phyloP scores from a whole-genome alignment of 2,113 vertebrate species.

The Zosterops lateralis region DNA sequence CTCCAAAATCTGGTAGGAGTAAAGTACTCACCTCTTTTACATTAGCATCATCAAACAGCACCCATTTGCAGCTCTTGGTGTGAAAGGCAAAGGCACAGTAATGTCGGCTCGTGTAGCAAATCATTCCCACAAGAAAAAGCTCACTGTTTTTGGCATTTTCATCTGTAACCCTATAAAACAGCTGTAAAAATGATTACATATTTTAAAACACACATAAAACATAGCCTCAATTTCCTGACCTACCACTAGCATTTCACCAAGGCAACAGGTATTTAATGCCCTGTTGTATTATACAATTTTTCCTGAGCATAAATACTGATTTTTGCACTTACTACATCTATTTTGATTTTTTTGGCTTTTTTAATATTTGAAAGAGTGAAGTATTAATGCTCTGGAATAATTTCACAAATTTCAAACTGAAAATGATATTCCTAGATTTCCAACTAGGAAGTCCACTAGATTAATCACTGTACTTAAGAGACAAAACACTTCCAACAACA shows the following conservation, averaged over 20 bases:
- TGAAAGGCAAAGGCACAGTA: conserved; percentile 97
- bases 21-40: conserved; percentile 91
- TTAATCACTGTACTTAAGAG: background rate
- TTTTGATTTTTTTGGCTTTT: background rate
- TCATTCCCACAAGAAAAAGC: conserved; percentile 91
- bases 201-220: background rate
- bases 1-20: background rate
- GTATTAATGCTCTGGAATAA: background rate
- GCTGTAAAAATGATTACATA: conserved; percentile 68
- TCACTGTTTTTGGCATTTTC: conserved; percentile 91
- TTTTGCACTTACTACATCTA: background rate
- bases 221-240: background rate
- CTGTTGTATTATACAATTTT: background rate
- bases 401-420: background rate
- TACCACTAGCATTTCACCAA: background rate
- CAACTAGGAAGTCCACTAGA: background rate
- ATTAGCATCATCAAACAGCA: conserved; percentile 95
- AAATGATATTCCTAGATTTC: background rate
- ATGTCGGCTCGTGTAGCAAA: conserved; percentile 94
- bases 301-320: background rate
- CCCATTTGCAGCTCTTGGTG: conserved; percentile 94
- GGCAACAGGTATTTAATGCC: background rate
- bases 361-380: background rate
- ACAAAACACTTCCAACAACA: background rate
- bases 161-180: conserved; percentile 94